Evolutionary conservation across 2,113 vertebrate species (phyloP).

Genomic region (pig (Sus scrofa)): DNA sequence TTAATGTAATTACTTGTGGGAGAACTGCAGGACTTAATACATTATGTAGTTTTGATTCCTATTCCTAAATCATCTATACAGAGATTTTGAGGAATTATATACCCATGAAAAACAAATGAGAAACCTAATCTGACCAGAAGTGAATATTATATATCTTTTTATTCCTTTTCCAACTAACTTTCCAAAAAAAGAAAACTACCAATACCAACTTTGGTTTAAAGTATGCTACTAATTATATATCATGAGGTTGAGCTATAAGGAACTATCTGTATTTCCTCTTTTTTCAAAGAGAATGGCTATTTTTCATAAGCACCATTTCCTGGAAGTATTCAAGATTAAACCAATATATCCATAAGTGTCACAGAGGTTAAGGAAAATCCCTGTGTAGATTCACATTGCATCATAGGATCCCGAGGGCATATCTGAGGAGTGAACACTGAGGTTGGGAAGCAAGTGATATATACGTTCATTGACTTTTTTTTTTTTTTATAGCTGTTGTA

Average conservation of each 20-base stretch:
- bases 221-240: background rate
- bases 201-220: background rate
- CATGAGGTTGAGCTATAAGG: background rate
- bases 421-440: background rate
- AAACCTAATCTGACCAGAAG: background rate
- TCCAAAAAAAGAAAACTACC: background rate
- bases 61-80: background rate
- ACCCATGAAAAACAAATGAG: background rate
- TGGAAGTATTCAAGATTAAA: background rate
- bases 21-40: background rate
- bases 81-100: constrained; percentile 2
- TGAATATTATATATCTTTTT: background rate
- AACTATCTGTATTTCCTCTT: background rate
- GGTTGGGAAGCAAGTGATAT: background rate
- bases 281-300: background rate
- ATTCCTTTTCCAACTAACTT: background rate
- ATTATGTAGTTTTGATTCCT: constrained; percentile 41
- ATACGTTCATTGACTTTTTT: background rate
- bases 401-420: background rate
- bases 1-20: background rate
- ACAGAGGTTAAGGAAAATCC: background rate
- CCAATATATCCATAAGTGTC: background rate
- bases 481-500: background rate
- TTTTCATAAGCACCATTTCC: background rate
- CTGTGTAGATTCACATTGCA: background rate